A percentile compares a stretch with the other conserved stretches of the same genome.
These are phyloP conservation scores for Trichogramma evanescens DNA, from an alignment of 2,888 invertebrate species.

Conservation along the genomic window DNA sequence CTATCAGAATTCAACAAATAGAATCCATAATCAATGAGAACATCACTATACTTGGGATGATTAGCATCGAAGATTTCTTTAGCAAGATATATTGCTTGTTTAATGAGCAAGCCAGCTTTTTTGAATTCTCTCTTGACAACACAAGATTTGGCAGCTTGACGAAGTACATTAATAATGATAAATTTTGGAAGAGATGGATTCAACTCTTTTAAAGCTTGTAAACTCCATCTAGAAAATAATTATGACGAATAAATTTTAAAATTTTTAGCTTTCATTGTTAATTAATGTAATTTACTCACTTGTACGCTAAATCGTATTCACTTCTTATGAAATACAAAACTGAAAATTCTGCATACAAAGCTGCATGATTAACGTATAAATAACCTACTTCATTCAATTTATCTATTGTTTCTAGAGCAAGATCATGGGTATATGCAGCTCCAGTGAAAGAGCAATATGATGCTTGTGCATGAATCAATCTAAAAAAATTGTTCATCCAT, in stretches of 20 bases:
- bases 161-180: conserved; percentile 71
- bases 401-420: conserved; percentile 52
- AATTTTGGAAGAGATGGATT: conserved; percentile 58
- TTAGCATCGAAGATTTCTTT: conserved; percentile 55
- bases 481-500: conserved; percentile 42
- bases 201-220: conserved; percentile 66
- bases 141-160: conserved; percentile 83
- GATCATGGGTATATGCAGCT: conserved; percentile 65
- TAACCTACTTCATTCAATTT: conserved; percentile 47
- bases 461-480: conserved; percentile 77
- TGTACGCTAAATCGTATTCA: conserved; percentile 64
- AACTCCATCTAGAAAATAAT: conserved; percentile 58
- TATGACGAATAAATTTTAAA: conserved; percentile 2
- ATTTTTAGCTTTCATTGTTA: conserved; percentile 6
- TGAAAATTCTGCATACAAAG: conserved; percentile 77
- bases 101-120: conserved; percentile 74
- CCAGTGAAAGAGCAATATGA: conserved; percentile 72
- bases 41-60: conserved; percentile 81
- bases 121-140: conserved; percentile 80
- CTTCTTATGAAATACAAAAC: conserved; percentile 75
- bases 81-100: conserved; percentile 71
- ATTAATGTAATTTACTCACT: conserved; percentile 47
- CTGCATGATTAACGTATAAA: conserved; percentile 50
- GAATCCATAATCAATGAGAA: conserved; percentile 83
- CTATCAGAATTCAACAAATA: conserved; percentile 84